phyloP scores from a whole-genome alignment of 2,888 invertebrate genomes.

The Parnassius mnemosyne region DNA sequence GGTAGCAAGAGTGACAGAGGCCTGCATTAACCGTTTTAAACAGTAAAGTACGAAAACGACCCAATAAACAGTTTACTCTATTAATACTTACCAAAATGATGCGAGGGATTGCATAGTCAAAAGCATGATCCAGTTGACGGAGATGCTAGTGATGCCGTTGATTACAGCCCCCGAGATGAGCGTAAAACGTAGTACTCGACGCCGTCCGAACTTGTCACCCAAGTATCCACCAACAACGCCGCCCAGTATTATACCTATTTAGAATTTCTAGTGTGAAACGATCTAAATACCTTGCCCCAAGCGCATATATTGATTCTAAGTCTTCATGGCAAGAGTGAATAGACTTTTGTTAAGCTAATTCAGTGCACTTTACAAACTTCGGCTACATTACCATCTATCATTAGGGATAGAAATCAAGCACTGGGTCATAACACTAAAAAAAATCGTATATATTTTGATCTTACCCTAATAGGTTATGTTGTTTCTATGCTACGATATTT shows the following conservation, averaged over 20 bases:
- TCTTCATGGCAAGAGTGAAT: too few relatives aligned
- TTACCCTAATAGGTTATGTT: too few relatives aligned
- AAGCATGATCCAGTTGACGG: conserved; percentile 68
- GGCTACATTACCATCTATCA: too few relatives aligned
- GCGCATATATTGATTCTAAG: background rate
- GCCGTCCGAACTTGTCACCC: conserved; percentile 59
- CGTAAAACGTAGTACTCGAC: conserved; percentile 49
- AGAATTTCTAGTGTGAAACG: background rate
- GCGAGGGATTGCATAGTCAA: conserved; percentile 55
- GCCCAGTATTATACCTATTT: conserved; percentile 53
- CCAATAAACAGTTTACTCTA: background rate
- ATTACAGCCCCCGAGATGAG: conserved; percentile 44
- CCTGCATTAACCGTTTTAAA: background rate
- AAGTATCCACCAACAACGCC: conserved; percentile 61
- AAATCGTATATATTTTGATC: too few relatives aligned
- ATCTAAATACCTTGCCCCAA: background rate
- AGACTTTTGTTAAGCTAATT: too few relatives aligned
- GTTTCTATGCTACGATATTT: too few relatives aligned
- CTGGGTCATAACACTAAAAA: too few relatives aligned
- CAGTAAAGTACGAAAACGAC: background rate
- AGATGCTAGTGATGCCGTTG: conserved; percentile 58
- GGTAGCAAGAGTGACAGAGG: too few relatives aligned
- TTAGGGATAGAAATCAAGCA: too few relatives aligned
- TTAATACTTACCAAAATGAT: conserved; percentile 52
- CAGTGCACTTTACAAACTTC: too few relatives aligned